phyloP scores from a whole-genome alignment of 1,140 invertebrate species.

The Holotrichia oblita region DNA sequence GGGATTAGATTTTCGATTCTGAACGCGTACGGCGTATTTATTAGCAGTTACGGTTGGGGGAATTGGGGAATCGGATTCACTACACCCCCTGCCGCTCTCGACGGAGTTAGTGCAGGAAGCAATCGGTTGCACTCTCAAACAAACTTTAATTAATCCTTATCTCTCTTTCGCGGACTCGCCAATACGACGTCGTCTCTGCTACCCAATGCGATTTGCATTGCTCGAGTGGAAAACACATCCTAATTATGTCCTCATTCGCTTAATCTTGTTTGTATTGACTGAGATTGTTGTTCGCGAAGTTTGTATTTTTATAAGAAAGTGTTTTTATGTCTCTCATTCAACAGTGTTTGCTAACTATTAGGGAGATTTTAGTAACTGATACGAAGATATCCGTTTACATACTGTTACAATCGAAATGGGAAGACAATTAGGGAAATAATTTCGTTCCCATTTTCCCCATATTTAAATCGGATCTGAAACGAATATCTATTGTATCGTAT shows the following conservation, averaged over 20 bases:
- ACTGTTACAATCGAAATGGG: neutral
- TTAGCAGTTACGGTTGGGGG: neutral
- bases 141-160: constrained; percentile 21
- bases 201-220: neutral
- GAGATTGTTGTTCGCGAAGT: neutral
- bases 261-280: neutral
- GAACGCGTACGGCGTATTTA: neutral
- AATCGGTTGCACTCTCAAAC: constrained; percentile 6
- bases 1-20: constrained; percentile 16
- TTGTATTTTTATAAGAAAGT: neutral
- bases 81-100: neutral
- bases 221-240: neutral
- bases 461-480: neutral
- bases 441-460: neutral
- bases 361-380: neutral
- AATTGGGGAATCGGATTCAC: neutral
- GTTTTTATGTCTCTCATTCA: neutral
- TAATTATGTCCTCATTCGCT: neutral
- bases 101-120: neutral
- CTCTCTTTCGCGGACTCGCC: neutral
- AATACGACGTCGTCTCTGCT: neutral
- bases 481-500: neutral
- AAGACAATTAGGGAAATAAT: neutral
- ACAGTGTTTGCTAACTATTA: neutral
- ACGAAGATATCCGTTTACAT: neutral